A percentile compares a stretch with the other conserved stretches of the same genome.
Evolutionary conservation across 2,888 invertebrate species (phyloP).

Genomic region (Xestia ashworthii): DNA sequence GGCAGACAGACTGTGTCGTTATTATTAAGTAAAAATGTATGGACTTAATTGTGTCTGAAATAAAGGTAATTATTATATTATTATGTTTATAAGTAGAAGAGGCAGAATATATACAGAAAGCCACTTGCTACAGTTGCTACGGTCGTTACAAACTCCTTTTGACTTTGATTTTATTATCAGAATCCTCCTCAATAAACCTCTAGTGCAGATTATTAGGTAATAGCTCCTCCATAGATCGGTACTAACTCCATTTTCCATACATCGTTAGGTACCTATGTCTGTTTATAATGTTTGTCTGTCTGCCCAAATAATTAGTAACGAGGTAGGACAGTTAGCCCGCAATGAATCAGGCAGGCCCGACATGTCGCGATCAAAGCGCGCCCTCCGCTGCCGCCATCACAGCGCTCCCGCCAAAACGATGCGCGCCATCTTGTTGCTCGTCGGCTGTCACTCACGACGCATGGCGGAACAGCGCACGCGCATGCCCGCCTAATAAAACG

Average conservation of each 20-base stretch:
- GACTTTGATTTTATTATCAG: background rate
- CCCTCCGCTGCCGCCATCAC: slow-evolving; percentile 79
- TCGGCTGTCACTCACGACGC: slow-evolving; percentile 77
- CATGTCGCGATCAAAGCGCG: slow-evolving; percentile 71
- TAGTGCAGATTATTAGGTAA: background rate
- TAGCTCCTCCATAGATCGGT: too few species aligned
- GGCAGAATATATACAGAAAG: background rate
- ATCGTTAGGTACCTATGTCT: slow-evolving; percentile 10
- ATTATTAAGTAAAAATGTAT: too few species aligned
- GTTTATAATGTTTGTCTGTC: slow-evolving; percentile 34
- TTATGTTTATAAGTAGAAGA: background rate
- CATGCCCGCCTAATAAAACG: slow-evolving; percentile 83
- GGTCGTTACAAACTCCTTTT: background rate
- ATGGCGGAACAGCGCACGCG: slow-evolving; percentile 79
- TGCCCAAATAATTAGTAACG: slow-evolving; percentile 62
- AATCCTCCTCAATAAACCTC: background rate
- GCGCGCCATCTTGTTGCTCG: slow-evolving; percentile 66
- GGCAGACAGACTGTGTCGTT: background rate
- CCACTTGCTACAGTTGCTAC: background rate
- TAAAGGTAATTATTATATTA: too few species aligned
- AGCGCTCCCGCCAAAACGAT: slow-evolving; percentile 63
- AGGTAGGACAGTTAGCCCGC: slow-evolving; percentile 45
- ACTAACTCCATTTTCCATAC: background rate
- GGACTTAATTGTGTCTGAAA: too few species aligned
- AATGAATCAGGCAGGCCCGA: slow-evolving; percentile 62